Percentiles rank a stretch among this genome's conserved stretches.
These are phyloP conservation scores for Hybognathus amarus DNA, from an alignment of 2,797 vertebrate genomes.

Conservation along the genomic window DNA sequence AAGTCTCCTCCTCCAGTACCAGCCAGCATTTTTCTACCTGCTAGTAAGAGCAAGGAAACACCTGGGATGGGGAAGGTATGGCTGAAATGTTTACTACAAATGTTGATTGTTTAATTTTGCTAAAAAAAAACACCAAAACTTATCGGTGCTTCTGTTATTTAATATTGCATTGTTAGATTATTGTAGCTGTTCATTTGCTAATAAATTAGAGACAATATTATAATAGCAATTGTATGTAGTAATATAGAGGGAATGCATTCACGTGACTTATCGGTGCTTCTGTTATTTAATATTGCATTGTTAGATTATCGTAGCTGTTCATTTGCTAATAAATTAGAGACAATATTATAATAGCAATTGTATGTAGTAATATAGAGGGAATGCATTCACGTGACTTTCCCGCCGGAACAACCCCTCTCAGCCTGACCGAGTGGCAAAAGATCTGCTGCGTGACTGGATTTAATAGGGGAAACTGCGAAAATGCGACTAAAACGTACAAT, in stretches of 20 bases:
- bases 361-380: neutral
- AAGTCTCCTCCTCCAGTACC: slow-evolving; percentile 88
- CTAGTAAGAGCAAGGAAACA: slow-evolving; percentile 91
- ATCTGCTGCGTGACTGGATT: too few relatives aligned
- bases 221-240: neutral
- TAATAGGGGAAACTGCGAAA: too few relatives aligned
- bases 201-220: neutral
- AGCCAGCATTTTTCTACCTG: slow-evolving; percentile 87
- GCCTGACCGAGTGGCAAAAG: too few relatives aligned
- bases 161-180: neutral
- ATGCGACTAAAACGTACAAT: too few relatives aligned
- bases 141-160: neutral
- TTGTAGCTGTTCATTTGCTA: neutral
- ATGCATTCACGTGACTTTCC: too few relatives aligned
- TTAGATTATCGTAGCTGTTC: neutral
- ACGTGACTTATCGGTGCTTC: neutral
- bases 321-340: neutral
- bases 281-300: neutral
- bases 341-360: too few relatives aligned
- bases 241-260: too few relatives aligned
- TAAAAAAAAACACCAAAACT: neutral
- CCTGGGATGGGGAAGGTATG: slow-evolving; percentile 92
- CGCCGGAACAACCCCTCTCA: too few relatives aligned
- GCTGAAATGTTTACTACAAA: neutral
- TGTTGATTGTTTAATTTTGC: neutral